Conservation (phyloP, 1,140 invertebrate species). For the Rhopalosiphum padi region DNA sequence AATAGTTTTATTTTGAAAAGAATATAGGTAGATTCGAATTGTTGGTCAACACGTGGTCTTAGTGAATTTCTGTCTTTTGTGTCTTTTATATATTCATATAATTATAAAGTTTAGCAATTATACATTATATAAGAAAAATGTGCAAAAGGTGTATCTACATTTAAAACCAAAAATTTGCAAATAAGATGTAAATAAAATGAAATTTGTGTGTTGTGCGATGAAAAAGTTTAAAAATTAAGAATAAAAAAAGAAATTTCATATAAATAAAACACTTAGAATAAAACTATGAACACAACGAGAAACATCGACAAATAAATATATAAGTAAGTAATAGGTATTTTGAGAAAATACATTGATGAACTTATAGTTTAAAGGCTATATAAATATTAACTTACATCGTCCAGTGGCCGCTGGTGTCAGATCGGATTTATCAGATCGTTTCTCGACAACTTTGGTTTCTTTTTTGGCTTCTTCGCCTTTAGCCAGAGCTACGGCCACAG, state of each 20-base stretch:
- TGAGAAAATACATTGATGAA: not conserved
- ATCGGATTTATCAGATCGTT: slow-evolving; percentile 39
- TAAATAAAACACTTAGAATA: not conserved
- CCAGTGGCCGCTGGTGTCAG: slow-evolving; percentile 31
- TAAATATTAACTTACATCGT: slow-evolving; percentile 32
- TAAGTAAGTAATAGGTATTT: not conserved
- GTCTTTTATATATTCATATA: not conserved
- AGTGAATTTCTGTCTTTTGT: not conserved
- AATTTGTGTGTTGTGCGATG: not conserved
- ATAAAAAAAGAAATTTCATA: not conserved
- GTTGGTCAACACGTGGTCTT: not conserved
- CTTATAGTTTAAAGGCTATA: not conserved
- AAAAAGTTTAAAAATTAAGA: not conserved
- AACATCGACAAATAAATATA: too few species aligned
- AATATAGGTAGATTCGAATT: not conserved
- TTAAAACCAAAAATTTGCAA: not conserved
- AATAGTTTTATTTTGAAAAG: not conserved
- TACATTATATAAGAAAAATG: not conserved
- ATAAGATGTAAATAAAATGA: not conserved
- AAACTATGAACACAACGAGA: too few species aligned
- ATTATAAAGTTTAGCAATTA: too few species aligned
- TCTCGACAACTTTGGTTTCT: slow-evolving; percentile 46
- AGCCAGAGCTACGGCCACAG: slow-evolving; percentile 42
- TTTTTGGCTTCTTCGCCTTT: slow-evolving; percentile 32
- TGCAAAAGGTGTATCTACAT: not conserved